Base-by-base conservation (phyloP, 1,140 invertebrate genomes). In the Drosophila micromelanica region DNA sequence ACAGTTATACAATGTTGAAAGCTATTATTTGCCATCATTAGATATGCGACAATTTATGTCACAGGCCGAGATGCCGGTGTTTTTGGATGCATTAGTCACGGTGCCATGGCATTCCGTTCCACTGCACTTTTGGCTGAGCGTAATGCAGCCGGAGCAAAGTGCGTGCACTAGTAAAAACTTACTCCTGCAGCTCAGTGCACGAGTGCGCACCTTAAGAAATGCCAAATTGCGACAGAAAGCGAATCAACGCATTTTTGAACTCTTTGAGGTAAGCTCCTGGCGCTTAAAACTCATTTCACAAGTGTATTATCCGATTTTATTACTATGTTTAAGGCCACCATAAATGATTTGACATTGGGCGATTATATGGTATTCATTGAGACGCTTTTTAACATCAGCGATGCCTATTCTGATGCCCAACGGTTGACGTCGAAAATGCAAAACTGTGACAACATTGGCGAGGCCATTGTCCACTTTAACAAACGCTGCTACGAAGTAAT, bases 31-130 rank as follows among this genome's bases (percentile, higher is more conserved):
- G 9, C 59, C 78, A 0, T 12, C 37, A 5, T 8, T 65, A 30
- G 35, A 57, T n/a, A 59, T 76, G 12, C 23, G 5, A 0, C 11
- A 48, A 12, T 76, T 78, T 20, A 46, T 74, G 46, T 13, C 40
- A 0, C 38, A 52, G 13, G 35, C 1, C 2, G 61, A 43, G 46
- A 23, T 3, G 2, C 32, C 46, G 4, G 11, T 20, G 11, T 59
- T 92, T 49, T 37, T 89, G 3, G 42, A 76, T 15, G 42, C 68
- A 13, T 35, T 92, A 0, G 54, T 32, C 0, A 43, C 57, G 38
- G 62, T 92, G 6, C 60, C 73, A 2, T 91, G 91, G 79, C 79
- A 81, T 27, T 68, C 78, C 9, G 78, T 91, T 5, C 86, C 91
- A 1, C 27, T 92, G n/a, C 57, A 76, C 38, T 64, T 74, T 59